These are phyloP conservation scores for Typhlichthys eigenmanni DNA, from an alignment of 2,797 vertebrate genomes.

Conservation along the genomic window DNA sequence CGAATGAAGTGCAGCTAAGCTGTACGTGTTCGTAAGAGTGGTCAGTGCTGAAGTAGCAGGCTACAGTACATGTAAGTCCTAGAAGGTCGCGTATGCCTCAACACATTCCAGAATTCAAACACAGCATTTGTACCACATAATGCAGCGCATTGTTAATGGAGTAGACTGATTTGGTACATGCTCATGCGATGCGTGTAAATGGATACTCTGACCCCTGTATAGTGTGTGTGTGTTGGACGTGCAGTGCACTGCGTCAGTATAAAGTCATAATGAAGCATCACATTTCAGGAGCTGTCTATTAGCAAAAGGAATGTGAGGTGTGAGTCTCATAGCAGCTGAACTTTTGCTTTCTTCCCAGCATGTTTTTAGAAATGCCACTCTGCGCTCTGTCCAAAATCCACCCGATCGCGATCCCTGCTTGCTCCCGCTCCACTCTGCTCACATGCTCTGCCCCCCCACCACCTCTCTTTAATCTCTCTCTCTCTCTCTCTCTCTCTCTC, in stretches of 20 bases:
- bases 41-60: no score
- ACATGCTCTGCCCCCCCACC: neutral
- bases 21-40: no score
- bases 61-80: no score
- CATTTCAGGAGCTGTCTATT: conserved; percentile 28
- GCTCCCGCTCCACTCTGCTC: no score
- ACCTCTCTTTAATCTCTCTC: neutral
- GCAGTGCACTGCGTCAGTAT: conserved; percentile 15
- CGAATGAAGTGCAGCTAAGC: conserved; percentile 6
- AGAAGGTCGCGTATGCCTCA: no score
- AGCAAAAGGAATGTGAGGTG: conserved; percentile 11
- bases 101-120: no score
- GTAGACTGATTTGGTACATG: no score
- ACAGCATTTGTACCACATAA: no score
- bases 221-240: conserved; percentile 26
- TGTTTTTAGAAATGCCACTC: no score
- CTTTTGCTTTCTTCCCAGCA: neutral
- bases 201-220: conserved; percentile 34
- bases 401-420: no score
- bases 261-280: conserved; percentile 37
- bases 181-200: conserved; percentile 18
- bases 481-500: neutral
- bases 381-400: no score
- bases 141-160: no score
- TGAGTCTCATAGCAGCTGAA: conserved; percentile 21